phyloP scores from a whole-genome alignment of 1,140 invertebrate genomes.

The Diachasma alloeum region DNA sequence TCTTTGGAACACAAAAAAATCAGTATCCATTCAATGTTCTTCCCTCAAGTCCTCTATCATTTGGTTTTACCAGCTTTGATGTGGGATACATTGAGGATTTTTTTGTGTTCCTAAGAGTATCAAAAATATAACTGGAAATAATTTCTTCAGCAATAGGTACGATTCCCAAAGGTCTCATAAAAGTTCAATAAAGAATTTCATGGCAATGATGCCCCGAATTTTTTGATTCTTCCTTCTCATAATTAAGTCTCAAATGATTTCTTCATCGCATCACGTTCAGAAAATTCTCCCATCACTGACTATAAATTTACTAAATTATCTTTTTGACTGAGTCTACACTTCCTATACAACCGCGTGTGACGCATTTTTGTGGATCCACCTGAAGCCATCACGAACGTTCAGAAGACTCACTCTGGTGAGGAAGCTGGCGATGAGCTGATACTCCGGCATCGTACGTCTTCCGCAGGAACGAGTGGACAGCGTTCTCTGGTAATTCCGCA shows the following conservation, averaged over 20 bases:
- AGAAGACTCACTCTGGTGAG: conserved; percentile 70
- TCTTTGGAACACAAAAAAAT: not conserved
- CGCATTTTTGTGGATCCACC: conserved; percentile 69
- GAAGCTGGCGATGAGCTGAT: conserved; percentile 78
- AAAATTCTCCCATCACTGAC: not conserved
- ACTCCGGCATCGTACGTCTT: conserved; percentile 73
- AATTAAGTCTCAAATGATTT: not conserved
- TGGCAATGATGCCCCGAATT: not conserved
- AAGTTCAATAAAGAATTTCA: not conserved
- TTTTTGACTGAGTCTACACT: not conserved
- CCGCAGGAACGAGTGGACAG: conserved; percentile 52
- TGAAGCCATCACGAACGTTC: conserved; percentile 70
- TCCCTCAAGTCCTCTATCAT: too few relatives aligned
- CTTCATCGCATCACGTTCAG: not conserved
- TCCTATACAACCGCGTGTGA: conserved; percentile 20
- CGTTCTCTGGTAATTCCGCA: conserved; percentile 36
- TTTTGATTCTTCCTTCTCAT: not conserved
- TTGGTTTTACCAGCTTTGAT: too few relatives aligned
- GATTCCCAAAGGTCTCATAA: too few relatives aligned
- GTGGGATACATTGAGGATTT: not conserved
- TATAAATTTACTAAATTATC: not conserved
- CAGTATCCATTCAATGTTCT: not conserved
- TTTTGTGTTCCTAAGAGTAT: conserved; percentile 34
- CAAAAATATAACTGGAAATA: conserved; percentile 39
- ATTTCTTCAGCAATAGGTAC: not conserved